Percentiles rank a stretch among this genome's conserved stretches.
These are phyloP conservation scores for Solenopsis fugax DNA, from an alignment of 1,140 invertebrate genomes.

Conservation along the genomic window DNA sequence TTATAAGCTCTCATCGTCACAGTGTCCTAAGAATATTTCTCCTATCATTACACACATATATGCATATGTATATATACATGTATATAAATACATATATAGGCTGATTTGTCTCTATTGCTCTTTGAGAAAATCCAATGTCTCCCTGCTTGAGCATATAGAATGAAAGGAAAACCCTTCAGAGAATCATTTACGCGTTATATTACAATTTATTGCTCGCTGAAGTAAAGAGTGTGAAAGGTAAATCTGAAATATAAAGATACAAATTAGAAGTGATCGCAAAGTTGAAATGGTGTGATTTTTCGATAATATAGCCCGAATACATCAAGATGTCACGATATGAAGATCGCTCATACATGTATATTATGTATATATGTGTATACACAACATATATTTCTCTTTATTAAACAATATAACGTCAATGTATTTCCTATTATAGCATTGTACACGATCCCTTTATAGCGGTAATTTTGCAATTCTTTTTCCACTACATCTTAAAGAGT, in stretches of 20 bases:
- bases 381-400: conserved; percentile 27
- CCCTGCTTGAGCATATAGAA: conserved; percentile 1
- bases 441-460: conserved; percentile 38
- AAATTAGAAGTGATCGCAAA: conserved; percentile 35
- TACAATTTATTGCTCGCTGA: conserved; percentile 38
- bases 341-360: conserved; percentile 43
- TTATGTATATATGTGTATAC: conserved; percentile 20
- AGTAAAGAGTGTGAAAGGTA: conserved; percentile 5
- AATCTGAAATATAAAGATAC: conserved; percentile 32
- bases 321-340: conserved; percentile 32
- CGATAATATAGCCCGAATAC: background rate
- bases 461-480: conserved; percentile 40
- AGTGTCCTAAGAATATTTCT: conserved; percentile 61
- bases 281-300: conserved; percentile 28
- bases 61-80: conserved; percentile 60
- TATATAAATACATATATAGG: conserved; percentile 62
- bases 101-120: conserved; percentile 63
- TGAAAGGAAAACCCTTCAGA: background rate
- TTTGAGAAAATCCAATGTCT: conserved; percentile 24
- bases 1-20: conserved; percentile 63
- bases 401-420: conserved; percentile 53
- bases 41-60: conserved; percentile 68
- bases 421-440: conserved; percentile 25
- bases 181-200: background rate
- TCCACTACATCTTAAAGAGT: conserved; percentile 24